Evolutionary conservation across 2,113 vertebrate genomes (phyloP), one percentile per base, ranked within the genome.

Genomic region (Polypterus bichir): DNA sequence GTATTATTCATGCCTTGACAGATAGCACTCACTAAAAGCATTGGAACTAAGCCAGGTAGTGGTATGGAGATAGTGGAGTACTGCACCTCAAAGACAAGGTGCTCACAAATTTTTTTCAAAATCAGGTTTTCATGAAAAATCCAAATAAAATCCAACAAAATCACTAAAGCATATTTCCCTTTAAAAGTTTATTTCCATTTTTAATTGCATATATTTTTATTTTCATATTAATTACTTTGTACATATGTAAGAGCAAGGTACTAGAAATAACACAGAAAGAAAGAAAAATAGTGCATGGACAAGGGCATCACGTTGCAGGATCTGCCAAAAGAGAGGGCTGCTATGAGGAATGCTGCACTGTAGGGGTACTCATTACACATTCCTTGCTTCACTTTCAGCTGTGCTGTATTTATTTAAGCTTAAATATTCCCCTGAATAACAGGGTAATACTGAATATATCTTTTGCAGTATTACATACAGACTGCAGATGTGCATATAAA

Each of bases 1-100:
- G 91, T 90, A 93, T 98, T 95, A 96, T 97, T 95, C 92, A 97
- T 96, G 89, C 83, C 88, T 89, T 92, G 91, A 94, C 92, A 92
- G 92, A 91, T 92, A 92, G 90, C 88, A 81, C 92, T 89, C 90
- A 90, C 90, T 95, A 89, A 95, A 95, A 94, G 93, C 90, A 80
- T 88, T 97, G 94, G 93, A 93, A 88, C 71, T 66, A 78, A 80
- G 92, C 93, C 96, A 96, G 84, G 84, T 79, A 78, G 89, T 81
- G 82, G 90, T 87, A 85, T 81, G 78, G 83, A 81, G 86, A 91
- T 80, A 84, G 86, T 69, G 73, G 79, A 84, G 83, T 81, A 69
- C 68, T 78, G 83, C 83, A 81, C 73, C 79, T 76, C 75, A 81
- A 76, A 82, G 77, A 83, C 70, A 69, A 73, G 77, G 75, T 70